phyloP scores from a whole-genome alignment of 2,797 vertebrate species.

The Spinibarbus caldwelli region DNA sequence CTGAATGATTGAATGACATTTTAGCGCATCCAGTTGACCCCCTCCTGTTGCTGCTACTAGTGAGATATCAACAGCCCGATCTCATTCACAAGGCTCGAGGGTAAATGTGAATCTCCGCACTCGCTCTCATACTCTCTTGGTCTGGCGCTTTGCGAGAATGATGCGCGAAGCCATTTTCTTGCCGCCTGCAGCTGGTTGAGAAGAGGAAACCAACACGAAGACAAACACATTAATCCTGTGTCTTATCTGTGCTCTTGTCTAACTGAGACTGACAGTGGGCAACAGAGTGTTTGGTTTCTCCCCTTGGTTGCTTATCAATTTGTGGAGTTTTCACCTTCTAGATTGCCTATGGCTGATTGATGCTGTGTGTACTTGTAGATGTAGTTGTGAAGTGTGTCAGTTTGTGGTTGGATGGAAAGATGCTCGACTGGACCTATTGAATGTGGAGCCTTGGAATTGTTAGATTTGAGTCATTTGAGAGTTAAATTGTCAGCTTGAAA shows the following conservation, averaged over 20 bases:
- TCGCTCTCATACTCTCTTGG: constrained; percentile 5
- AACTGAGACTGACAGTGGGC: constrained; percentile 50
- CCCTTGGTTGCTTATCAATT: constrained; percentile 45
- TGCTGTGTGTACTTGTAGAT: neutral
- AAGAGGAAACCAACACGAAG: constrained; percentile 9
- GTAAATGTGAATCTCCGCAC: constrained; percentile 38
- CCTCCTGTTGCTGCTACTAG: neutral
- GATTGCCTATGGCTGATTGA: constrained; percentile 16
- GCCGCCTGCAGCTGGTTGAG: constrained; percentile 39
- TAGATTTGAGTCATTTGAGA: neutral
- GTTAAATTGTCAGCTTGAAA: neutral
- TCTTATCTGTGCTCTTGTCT: constrained; percentile 48
- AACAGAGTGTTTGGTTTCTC: constrained; percentile 49
- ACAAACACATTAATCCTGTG: constrained; percentile 14
- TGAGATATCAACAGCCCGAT: constrained; percentile 42
- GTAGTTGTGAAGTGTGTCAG: constrained; percentile 1
- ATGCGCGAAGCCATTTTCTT: constrained; percentile 28
- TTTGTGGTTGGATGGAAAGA: neutral
- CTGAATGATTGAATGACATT: constrained; percentile 51
- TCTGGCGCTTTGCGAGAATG: constrained; percentile 13
- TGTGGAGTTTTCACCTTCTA: constrained; percentile 34
- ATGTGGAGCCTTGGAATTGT: neutral
- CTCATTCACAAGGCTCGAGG: constrained; percentile 47
- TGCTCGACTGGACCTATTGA: neutral
- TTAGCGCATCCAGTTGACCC: constrained; percentile 31